Evolutionary conservation across 2,888 invertebrate species (phyloP), one percentile per base, ranked within the genome.

Genomic region (Dorcus parallelipipedus): DNA sequence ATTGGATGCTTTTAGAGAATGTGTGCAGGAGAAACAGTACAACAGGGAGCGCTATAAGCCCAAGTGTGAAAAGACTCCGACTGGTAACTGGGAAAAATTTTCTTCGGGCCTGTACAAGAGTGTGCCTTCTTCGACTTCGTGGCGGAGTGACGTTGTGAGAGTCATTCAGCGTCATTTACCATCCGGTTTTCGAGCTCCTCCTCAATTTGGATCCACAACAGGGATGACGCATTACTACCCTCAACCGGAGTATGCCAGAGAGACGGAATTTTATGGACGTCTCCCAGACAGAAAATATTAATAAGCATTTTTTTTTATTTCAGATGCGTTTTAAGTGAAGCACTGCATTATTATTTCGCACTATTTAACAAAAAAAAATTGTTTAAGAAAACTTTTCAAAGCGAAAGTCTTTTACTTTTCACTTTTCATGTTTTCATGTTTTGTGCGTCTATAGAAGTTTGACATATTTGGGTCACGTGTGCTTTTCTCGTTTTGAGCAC

Each of bases 271-370:
- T 20, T 56, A 56, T 10, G 51, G 33, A n/a, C 26, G 52, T 47
- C 47, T 47, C 26, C 9, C 47, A n/a, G 56, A 56, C 7, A 52
- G 56, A 14, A 56, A 56, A 56, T 56, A 56, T 47, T 56, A 56
- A 56, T 26, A 10, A 17, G 6, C 26, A 3, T 5, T 33, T 33
- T 33, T n/a, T n/a, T n/a, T 33, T 33, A 5, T 33, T 33, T 3
- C 26, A 33, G 26, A 33, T 33, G 26, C 26, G 26, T 33, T 4
- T 33, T 33, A 33, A 33, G 6, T 33, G 6, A 6, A 33, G 26
- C 26, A 33, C 26, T 4, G 26, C 39, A 14, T n/a, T 38, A 3
- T n/a, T 17, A 48, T 9, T 48, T 20, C 39, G 48, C 33, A n/a
- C 14, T 50, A 10, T 38, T 50, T 50, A 33, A 50, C 23, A 33